Evolutionary conservation across 2,888 invertebrate species (phyloP), one percentile per base, ranked within the genome.

Genomic region (Orthosia gracilis): DNA sequence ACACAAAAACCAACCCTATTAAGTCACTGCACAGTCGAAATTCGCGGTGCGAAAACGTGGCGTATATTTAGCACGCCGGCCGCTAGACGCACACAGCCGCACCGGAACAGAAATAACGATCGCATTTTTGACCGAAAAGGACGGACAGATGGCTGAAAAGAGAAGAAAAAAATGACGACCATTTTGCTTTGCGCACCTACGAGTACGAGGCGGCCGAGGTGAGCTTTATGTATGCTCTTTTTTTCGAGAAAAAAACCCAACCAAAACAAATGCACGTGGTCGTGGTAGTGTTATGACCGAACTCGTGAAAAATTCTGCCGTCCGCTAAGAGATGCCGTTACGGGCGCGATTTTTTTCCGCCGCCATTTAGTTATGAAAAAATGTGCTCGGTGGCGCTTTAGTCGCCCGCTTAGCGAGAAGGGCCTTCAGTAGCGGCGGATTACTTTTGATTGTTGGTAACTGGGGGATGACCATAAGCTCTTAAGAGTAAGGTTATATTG

Each of bases 51-150:
- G 63, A 65, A 31, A 31, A 17, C 40, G 12, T 90, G 96, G 92
- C 92, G 91, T 85, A 92, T 96, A 93, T 87, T 90, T 91, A 90
- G 82, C 87, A 88, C 90, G 90, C 77, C 88, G 89, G 90, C 81
- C 91, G 91, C 91, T 91, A 90, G 91, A 96, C 96, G 93, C 96
- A 96, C 96, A 96, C 96, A 96, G 85, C 91, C 90, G 91, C 93
- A 93, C 94, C 96, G 95, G 95, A 96, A 96, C 96, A 96, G 96
- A 96, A 96, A 96, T 96, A 96, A 96, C 96, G 96, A 96, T 96
- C 96, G 96, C 95, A 95, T 96, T 96, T 96, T 96, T 96, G 96
- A 94, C 95, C 94, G 96, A 96, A 96, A 96, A 96, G 96, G 96
- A 96, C 96, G 93, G 96, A 96, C 95, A 96, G 95, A 96, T 96